Percentiles rank a stretch among this genome's conserved stretches.
phyloP scores from a whole-genome alignment of 2,797 vertebrate species.

The Myotis planiceps region DNA sequence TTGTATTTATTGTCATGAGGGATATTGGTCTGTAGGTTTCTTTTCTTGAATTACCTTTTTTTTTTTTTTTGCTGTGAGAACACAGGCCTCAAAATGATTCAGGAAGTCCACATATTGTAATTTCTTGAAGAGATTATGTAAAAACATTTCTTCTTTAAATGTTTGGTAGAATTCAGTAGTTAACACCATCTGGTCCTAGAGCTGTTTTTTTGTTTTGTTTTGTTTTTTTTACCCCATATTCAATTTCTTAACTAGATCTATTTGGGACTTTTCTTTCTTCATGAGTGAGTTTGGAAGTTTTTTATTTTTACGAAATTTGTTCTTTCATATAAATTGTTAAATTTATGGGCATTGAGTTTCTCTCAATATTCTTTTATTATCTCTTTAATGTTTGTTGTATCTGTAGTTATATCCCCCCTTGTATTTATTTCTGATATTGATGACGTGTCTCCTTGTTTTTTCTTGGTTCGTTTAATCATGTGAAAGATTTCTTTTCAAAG shows the following conservation, averaged over 20 bases:
- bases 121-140: neutral
- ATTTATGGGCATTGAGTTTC: neutral
- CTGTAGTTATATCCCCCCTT: neutral
- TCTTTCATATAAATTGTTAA: neutral
- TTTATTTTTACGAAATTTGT: neutral
- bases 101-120: neutral
- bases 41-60: neutral
- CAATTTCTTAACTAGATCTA: neutral
- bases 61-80: neutral
- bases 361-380: neutral
- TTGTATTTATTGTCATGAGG: neutral
- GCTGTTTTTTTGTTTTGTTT: neutral
- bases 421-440: neutral
- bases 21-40: neutral
- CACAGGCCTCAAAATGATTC: neutral
- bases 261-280: neutral
- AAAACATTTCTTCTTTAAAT: neutral
- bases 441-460: neutral
- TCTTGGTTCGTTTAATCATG: neutral
- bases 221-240: neutral
- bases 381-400: neutral
- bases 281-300: neutral
- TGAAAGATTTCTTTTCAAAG: neutral
- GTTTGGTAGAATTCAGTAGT: neutral
- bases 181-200: neutral